These are phyloP conservation scores for Eubasilissa splendida DNA, from an alignment of 2,888 invertebrate species.

Conservation along the genomic window DNA sequence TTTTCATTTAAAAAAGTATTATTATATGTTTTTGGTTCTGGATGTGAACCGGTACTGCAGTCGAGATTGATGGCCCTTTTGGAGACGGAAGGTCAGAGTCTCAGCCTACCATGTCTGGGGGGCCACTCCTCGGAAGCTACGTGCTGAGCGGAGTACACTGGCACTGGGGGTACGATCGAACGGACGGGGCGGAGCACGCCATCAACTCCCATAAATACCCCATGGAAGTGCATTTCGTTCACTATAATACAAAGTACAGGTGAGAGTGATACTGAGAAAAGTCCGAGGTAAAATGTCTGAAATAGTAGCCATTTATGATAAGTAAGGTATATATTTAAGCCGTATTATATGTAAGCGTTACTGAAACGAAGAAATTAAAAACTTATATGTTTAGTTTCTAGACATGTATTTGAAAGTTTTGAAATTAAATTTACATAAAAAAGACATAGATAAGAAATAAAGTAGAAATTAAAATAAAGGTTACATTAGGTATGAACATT, in stretches of 20 bases:
- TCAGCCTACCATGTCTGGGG: constrained; percentile 59
- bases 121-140: constrained; percentile 70
- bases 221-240: constrained; percentile 73
- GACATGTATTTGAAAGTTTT: too few species aligned
- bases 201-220: constrained; percentile 71
- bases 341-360: too few species aligned
- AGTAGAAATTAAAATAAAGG: too few species aligned
- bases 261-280: background rate
- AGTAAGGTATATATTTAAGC: too few species aligned
- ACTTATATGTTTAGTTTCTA: too few species aligned
- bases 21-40: background rate
- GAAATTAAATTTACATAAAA: too few species aligned
- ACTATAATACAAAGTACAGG: constrained; percentile 60
- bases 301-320: too few species aligned
- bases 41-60: constrained; percentile 1
- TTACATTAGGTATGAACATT: too few species aligned
- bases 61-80: constrained; percentile 6
- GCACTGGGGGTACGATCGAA: constrained; percentile 73
- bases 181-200: constrained; percentile 74
- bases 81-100: background rate
- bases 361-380: too few species aligned
- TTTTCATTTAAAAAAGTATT: background rate
- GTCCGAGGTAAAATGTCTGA: too few species aligned
- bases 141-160: constrained; percentile 71
- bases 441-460: too few species aligned